Conservation (phyloP, 2,113 vertebrate species). For the Elachura formosa region DNA sequence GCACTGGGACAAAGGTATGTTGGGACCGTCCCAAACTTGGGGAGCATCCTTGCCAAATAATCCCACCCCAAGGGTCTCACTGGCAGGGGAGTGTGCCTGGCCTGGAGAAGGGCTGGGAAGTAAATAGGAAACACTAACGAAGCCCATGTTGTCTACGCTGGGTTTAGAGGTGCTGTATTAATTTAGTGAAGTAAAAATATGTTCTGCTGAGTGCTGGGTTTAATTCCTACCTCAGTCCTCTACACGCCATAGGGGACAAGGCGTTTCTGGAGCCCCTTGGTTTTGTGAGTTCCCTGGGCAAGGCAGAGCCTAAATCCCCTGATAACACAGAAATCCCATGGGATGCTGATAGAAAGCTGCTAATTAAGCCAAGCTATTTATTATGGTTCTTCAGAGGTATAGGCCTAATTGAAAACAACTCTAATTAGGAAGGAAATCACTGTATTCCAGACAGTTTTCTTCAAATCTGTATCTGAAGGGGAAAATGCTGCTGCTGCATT, state of each 20-base stretch:
- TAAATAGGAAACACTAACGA: not conserved
- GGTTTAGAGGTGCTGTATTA: not conserved
- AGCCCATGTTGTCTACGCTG: not conserved
- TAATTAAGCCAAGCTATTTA: not conserved
- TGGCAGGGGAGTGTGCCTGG: not conserved
- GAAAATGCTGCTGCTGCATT: not conserved
- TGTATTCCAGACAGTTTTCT: not conserved
- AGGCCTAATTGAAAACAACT: not conserved
- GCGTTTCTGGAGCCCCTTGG: not conserved
- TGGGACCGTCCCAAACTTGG: not conserved
- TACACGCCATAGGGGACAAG: not conserved
- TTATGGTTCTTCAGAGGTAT: not conserved
- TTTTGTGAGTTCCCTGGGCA: not conserved
- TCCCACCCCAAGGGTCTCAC: not conserved
- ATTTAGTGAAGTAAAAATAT: not conserved
- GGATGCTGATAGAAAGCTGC: not conserved
- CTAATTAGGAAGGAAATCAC: not conserved
- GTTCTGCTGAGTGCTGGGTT: not conserved
- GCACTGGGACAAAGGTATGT: not conserved
- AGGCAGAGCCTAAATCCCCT: not conserved
- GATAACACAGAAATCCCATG: not conserved
- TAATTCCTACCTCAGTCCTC: not conserved
- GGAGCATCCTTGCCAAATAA: not conserved
- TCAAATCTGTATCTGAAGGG: not conserved
- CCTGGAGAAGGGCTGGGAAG: not conserved